A percentile compares a stretch with the other conserved stretches of the same genome.
Conservation (phyloP, 1,140 invertebrate species). For the Halictus rubicundus region DNA sequence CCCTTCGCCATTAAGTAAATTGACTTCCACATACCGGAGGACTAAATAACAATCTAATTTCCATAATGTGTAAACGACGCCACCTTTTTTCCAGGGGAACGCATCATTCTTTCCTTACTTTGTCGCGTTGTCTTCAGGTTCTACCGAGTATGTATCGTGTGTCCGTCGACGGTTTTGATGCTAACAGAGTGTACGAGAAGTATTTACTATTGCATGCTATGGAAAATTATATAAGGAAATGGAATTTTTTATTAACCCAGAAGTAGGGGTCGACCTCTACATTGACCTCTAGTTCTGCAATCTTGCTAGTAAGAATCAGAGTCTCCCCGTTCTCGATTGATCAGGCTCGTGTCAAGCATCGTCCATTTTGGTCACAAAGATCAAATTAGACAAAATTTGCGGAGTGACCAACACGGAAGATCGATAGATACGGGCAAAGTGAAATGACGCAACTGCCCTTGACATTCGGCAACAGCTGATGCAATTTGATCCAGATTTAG, state of each 20-base stretch:
- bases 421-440: conserved; percentile 16
- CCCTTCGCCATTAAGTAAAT: conserved; percentile 74
- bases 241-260: no score
- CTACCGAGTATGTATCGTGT: no score
- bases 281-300: no score
- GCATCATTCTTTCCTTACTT: conserved; percentile 4
- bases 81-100: conserved; percentile 28
- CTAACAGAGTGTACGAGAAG: no score
- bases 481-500: conserved; percentile 66
- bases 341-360: no score
- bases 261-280: no score
- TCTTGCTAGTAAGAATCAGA: no score
- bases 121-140: background rate
- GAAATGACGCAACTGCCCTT: conserved; percentile 48
- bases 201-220: no score
- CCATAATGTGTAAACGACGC: conserved; percentile 65
- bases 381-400: background rate
- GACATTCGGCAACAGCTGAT: conserved; percentile 61
- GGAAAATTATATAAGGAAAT: no score
- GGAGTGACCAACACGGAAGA: background rate
- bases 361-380: no score
- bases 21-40: conserved; percentile 65
- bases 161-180: no score
- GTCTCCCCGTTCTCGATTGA: no score
- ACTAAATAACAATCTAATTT: conserved; percentile 71